Evolutionary conservation across 2,797 vertebrate genomes (phyloP), one percentile per base, ranked within the genome.

Genomic region (Aythya fuligula): DNA sequence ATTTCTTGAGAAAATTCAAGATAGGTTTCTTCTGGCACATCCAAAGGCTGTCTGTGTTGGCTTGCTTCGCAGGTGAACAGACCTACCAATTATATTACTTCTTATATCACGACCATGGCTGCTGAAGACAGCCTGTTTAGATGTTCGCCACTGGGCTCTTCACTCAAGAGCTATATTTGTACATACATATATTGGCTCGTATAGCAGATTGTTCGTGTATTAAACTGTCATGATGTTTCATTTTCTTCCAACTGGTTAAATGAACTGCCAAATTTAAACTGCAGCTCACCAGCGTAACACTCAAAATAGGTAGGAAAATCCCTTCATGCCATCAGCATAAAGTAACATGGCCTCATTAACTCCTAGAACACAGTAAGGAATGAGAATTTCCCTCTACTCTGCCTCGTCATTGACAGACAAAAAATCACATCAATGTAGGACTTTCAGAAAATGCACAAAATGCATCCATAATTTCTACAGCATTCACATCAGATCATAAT

Each of bases 271-370:
- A 93, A 95, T 95, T 96, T 97, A 96, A 96, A 95, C 86, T 66
- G 70, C 64, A 88, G 83, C 89, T 84, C 91, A 95, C 67, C 60
- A 95, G 38, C 74, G 60, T 87, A 94, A 93, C 92, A 90, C 93
- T 95, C 83, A 94, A 96, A 96, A 96, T 95, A 96, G 93, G 93
- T 76, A 93, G 93, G 93, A 94, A 95, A 96, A 96, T 94, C 95
- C 95, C 95, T 77, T 91, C 93, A 3, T 94, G 85, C 95, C 91
- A 88, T 67, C 85, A 87, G 53, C 22, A 54, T 65, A 86, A 39
- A 92, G 93, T 95, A 95, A 94, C 61, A 22, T 1, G 39, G 64
- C 71, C 71, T 93, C 0, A 0, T 87, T 96, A 95, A 85, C 83
- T 79, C 34, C 56, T 3, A 88, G 94, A 95, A 94, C 57, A 57